A percentile compares a stretch with the other conserved stretches of the same genome.
These are phyloP conservation scores for Pheosia tremula DNA, from an alignment of 2,888 invertebrate species.

Conservation along the genomic window DNA sequence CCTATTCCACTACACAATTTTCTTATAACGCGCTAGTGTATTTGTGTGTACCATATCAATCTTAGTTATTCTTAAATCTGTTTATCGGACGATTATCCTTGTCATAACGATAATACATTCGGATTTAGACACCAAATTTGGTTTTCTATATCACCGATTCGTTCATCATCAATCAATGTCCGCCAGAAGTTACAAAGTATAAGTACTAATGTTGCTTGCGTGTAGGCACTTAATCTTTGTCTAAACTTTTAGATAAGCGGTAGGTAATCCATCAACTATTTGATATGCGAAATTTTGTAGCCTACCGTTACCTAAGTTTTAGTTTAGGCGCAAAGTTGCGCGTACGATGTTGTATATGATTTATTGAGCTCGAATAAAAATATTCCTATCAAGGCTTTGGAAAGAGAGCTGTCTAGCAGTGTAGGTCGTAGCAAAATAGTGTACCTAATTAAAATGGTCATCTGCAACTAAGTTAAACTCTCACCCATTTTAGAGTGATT, in stretches of 20 bases:
- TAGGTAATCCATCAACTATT: conserved; percentile 44
- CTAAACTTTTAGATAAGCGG: conserved; percentile 39
- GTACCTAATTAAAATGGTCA: too few relatives aligned
- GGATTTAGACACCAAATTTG: neutral
- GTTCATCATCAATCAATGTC: conserved; percentile 37
- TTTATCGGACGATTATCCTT: conserved; percentile 1
- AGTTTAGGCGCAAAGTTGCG: conserved; percentile 7
- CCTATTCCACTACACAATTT: too few relatives aligned
- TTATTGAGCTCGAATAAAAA: neutral
- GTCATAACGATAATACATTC: neutral
- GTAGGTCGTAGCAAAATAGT: too few relatives aligned
- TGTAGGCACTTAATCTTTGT: conserved; percentile 41
- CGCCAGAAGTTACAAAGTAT: conserved; percentile 13
- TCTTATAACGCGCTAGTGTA: too few relatives aligned
- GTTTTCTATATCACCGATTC: conserved; percentile 30
- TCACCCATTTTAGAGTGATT: too few relatives aligned
- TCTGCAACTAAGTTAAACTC: too few relatives aligned
- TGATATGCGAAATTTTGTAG: conserved; percentile 22
- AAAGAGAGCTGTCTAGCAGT: neutral
- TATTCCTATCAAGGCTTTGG: neutral
- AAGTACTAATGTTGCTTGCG: conserved; percentile 3
- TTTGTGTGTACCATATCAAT: too few relatives aligned
- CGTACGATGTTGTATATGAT: neutral
- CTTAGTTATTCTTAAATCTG: neutral
- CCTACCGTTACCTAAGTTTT: conserved; percentile 13